Percentiles rank a stretch among this genome's conserved stretches.
Evolutionary conservation across 2,888 invertebrate genomes (phyloP).

Genomic region (Aelia acuminata): DNA sequence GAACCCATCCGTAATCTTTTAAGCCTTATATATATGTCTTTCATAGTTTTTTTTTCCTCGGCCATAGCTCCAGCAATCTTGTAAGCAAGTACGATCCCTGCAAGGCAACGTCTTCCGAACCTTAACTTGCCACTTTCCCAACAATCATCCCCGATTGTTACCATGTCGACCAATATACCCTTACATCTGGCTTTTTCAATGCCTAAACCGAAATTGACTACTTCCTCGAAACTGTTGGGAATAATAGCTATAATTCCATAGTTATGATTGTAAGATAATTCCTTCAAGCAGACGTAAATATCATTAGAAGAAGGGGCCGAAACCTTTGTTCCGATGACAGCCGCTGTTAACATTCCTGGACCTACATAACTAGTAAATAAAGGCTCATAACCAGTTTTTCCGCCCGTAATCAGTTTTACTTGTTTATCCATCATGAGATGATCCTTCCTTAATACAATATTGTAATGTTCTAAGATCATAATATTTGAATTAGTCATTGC

Average conservation of each 20-base stretch:
- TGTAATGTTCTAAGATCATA: slow-evolving; percentile 30
- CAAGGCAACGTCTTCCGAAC: slow-evolving; percentile 74
- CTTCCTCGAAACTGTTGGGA: slow-evolving; percentile 58
- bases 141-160: slow-evolving; percentile 69
- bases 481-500: slow-evolving; percentile 52
- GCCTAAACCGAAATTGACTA: slow-evolving; percentile 62
- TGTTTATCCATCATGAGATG: slow-evolving; percentile 63
- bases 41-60: slow-evolving; percentile 73
- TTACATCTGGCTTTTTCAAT: slow-evolving; percentile 60
- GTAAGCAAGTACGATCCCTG: slow-evolving; percentile 73
- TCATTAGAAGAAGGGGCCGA: slow-evolving; percentile 58
- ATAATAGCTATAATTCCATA: slow-evolving; percentile 61
- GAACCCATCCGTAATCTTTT: slow-evolving; percentile 48
- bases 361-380: slow-evolving; percentile 71
- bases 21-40: slow-evolving; percentile 71
- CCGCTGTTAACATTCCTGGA: slow-evolving; percentile 72
- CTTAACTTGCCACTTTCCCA: slow-evolving; percentile 68
- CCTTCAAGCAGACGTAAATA: slow-evolving; percentile 59
- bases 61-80: slow-evolving; percentile 66
- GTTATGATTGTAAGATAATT: slow-evolving; percentile 55
- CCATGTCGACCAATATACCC: slow-evolving; percentile 56
- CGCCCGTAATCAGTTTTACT: slow-evolving; percentile 70
- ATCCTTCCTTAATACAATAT: slow-evolving; percentile 64
- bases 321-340: slow-evolving; percentile 70
- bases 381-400: slow-evolving; percentile 75